phyloP scores from a whole-genome alignment of 2,797 vertebrate genomes.

The Chaunax sp. region DNA sequence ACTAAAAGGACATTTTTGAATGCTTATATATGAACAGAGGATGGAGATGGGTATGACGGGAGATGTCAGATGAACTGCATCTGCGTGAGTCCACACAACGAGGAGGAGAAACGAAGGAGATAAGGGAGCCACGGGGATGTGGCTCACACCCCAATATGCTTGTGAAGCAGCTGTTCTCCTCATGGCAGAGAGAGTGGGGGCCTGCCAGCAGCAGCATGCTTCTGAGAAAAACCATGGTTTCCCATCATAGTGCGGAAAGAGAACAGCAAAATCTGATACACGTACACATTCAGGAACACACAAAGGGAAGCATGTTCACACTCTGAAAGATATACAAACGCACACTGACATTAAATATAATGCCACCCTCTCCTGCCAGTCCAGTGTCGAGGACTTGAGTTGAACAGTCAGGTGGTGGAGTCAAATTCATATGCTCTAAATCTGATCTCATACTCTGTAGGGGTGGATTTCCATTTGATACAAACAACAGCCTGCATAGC shows the following conservation, averaged over 20 bases:
- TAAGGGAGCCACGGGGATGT: conserved; percentile 67
- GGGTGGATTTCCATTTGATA: conserved; percentile 78
- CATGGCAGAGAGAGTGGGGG: conserved; percentile 66
- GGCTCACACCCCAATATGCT: conserved; percentile 70
- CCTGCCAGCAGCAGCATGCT: conserved; percentile 73
- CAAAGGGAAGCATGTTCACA: conserved; percentile 22
- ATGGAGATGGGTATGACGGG: conserved; percentile 50
- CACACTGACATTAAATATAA: conserved; percentile 31
- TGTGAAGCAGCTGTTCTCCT: conserved; percentile 81
- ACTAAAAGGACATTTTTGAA: conserved; percentile 24
- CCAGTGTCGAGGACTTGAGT: conserved; percentile 42
- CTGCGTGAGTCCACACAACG: conserved; percentile 41
- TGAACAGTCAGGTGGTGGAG: conserved; percentile 64
- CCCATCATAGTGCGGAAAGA: conserved; percentile 60
- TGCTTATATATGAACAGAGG: conserved; percentile 29
- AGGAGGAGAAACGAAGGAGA: conserved; percentile 58
- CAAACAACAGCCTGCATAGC: conserved; percentile 82
- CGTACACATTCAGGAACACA: conserved; percentile 7
- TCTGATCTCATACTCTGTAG: conserved; percentile 69
- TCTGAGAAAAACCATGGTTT: conserved; percentile 66
- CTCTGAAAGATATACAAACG: conserved; percentile 38
- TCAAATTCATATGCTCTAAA: conserved; percentile 72
- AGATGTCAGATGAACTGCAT: conserved; percentile 51
- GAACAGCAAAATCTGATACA: conserved; percentile 36
- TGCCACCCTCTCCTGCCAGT: conserved; percentile 53